A percentile compares a stretch with the other conserved stretches of the same genome.
Conservation (phyloP, 2,113 vertebrate species). For the Strigops habroptila region DNA sequence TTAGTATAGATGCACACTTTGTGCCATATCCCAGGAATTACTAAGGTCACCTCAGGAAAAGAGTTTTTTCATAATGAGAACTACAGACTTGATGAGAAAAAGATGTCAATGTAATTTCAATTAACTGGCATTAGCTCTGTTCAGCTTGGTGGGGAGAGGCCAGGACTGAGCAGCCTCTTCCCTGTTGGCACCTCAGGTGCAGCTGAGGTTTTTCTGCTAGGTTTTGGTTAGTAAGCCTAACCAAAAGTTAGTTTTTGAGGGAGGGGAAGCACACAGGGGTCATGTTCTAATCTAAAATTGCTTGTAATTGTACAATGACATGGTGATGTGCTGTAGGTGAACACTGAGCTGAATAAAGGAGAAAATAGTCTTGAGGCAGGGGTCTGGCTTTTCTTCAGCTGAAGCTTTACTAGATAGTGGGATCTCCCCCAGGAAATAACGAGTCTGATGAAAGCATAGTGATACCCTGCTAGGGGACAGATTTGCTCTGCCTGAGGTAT, state of each 20-base stretch:
- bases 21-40: not conserved
- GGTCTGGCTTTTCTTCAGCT: not conserved
- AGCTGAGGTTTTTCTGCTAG: not conserved
- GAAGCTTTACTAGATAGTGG: not conserved
- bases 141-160: not conserved
- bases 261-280: accelerated
- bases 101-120: not conserved
- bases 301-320: not conserved
- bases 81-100: not conserved
- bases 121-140: not conserved
- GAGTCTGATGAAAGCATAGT: not conserved
- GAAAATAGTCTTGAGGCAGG: not conserved
- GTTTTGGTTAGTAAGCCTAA: not conserved
- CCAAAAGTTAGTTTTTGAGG: not conserved
- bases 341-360: not conserved
- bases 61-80: not conserved
- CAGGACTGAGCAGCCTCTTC: not conserved
- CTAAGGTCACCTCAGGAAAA: not conserved
- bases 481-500: not conserved
- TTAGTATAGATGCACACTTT: not conserved
- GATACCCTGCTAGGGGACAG: not conserved
- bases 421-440: not conserved
- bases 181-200: accelerated
- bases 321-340: not conserved
- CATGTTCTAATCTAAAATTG: not conserved